Base-by-base conservation (phyloP, 2,888 invertebrate species). In the Branchipolynoe longqiensis region DNA sequence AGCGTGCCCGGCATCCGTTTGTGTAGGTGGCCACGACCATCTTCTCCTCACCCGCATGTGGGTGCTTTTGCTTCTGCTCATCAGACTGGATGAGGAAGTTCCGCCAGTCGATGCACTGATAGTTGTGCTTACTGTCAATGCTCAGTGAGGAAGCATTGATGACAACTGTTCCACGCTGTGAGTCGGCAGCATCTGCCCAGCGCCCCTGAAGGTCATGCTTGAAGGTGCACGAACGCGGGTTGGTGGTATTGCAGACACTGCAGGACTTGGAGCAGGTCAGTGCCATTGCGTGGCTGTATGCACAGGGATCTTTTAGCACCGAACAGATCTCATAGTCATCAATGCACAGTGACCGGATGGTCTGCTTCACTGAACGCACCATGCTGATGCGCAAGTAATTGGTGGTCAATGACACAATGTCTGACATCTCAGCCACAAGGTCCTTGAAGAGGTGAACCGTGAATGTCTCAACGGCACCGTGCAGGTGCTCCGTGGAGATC, bases 191-290 rank as follows among this genome's bases (percentile, higher is more conserved):
- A 54, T 87, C 86, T n/a, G 54, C 36, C 89, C 89, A 89, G 8
- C 54, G 78, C 1, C 88, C 88, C 73, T 82, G 78, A 40, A 84
- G 85, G 38, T 84, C 69, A 18, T n/a, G 6, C 25, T 54, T 74
- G 40, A 88, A 88, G 56, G 59, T 40, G 56, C 88, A 89, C 36
- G 86, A 58, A n/a, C 54, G 31, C 3, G 89, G 89, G 18, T 86
- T 82, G 28, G 89, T 88, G 31, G 86, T 83, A 82, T 89, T 88
- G 81, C 89, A 89, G 31, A 89, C 36, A n/a, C 85, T 78, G 78
- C 89, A 89, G 2, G 87, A 83, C 31, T 87, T 74, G n/a, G 88
- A 81, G 74, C 89, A 89, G 18, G 83, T 87, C n/a, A 87, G 84
- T 40, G 74, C 83, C 87, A 87, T 86, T 38, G 58, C 33, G n/a